Conservation (phyloP, 2,888 invertebrate species). For the Pogonocherus hispidulus region DNA sequence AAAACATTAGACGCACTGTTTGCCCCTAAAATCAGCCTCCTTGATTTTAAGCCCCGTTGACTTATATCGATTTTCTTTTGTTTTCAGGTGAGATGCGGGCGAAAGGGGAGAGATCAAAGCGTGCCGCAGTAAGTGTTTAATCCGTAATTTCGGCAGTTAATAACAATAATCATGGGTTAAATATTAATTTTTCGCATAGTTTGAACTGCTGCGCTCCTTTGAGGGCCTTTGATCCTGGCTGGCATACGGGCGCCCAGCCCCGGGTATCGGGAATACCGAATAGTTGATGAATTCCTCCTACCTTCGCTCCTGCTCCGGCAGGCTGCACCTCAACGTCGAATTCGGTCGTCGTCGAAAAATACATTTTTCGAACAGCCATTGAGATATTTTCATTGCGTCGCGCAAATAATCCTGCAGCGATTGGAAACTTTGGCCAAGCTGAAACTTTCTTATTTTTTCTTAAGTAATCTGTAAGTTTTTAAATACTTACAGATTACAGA, state of each 20-base stretch:
- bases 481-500: no score
- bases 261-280: slow-evolving; percentile 64
- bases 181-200: slow-evolving; percentile 69
- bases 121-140: slow-evolving; percentile 55
- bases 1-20: not conserved
- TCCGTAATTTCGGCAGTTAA: slow-evolving; percentile 61
- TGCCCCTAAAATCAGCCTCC: slow-evolving; percentile 6
- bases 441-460: no score
- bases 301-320: slow-evolving; percentile 42
- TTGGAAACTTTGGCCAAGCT: no score
- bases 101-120: slow-evolving; percentile 52
- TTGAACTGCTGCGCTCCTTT: slow-evolving; percentile 61
- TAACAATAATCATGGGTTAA: slow-evolving; percentile 65
- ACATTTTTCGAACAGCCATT: not conserved
- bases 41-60: slow-evolving; percentile 36
- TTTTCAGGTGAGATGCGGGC: slow-evolving; percentile 31
- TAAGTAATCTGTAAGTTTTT: no score
- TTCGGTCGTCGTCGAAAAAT: not conserved
- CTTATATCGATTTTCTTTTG: slow-evolving; percentile 49
- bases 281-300: slow-evolving; percentile 65
- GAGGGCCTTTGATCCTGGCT: slow-evolving; percentile 54
- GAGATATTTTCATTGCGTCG: no score
- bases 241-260: slow-evolving; percentile 55
- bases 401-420: no score
- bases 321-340: not conserved